Conservation (phyloP, 2,113 vertebrate genomes). For the Pygoscelis adeliae region DNA sequence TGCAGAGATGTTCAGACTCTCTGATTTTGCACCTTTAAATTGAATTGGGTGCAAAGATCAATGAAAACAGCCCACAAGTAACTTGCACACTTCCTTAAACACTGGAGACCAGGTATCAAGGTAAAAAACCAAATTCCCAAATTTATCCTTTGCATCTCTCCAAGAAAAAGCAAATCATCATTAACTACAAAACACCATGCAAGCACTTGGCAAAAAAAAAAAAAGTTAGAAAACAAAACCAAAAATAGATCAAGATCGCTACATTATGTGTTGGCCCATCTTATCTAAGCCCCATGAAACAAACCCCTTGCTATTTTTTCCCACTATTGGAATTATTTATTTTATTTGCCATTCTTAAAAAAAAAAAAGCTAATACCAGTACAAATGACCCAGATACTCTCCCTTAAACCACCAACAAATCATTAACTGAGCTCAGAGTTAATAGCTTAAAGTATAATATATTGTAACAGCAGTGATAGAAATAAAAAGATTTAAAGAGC, state of each 20-base stretch:
- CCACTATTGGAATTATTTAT: slow-evolving; percentile 25
- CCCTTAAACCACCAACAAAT: slow-evolving; percentile 55
- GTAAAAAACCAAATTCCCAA: neutral
- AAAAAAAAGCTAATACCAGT: neutral
- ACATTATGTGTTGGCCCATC: neutral
- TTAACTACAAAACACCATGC: neutral
- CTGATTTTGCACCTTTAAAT: neutral
- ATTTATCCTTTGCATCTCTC: neutral
- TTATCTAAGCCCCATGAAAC: neutral
- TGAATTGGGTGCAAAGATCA: neutral
- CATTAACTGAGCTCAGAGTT: slow-evolving; percentile 66
- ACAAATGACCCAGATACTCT: neutral
- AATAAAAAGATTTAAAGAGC: slow-evolving; percentile 72
- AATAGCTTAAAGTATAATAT: slow-evolving; percentile 72
- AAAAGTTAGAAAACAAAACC: neutral
- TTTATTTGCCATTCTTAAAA: slow-evolving; percentile 40
- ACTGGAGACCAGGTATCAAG: neutral
- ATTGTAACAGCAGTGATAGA: slow-evolving; percentile 56
- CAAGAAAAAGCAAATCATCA: neutral
- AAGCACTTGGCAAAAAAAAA: neutral
- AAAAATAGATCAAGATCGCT: neutral
- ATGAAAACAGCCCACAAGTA: neutral
- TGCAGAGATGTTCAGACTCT: neutral
- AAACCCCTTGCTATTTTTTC: neutral
- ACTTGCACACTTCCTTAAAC: neutral